Evolutionary conservation across 2,797 vertebrate genomes (phyloP), one percentile per base, ranked within the genome.

Genomic region (Stomatorhinus walkeri): DNA sequence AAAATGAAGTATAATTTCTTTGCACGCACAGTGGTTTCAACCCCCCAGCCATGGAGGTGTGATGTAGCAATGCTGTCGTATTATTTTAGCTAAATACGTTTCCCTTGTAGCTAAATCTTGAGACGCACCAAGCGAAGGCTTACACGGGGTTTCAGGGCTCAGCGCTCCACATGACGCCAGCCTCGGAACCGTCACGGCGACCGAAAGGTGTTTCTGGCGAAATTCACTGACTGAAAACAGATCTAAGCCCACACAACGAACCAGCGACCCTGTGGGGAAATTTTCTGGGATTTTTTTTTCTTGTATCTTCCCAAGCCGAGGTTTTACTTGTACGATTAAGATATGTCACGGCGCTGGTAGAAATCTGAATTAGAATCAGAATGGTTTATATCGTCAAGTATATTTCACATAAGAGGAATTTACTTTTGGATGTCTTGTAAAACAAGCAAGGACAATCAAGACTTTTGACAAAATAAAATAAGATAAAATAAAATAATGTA

Each of bases 231-330:
- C 72, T 79, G 72, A 79, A 79, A 79, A 79, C 36, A 8, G 28
- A 36, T 72, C 64, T 72, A 32, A 36, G 36, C 72, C 72, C 72
- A 79, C 72, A 43, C 36, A 79, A 28, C 24, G 3, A 84, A 40
- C 46, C n/a, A 10, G 46, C n/a, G 7, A 22, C 46, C 2, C 9
- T 84, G 46, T 83, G 81, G 81, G 81, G 40, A 84, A 49, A 84
- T 84, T 79, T 49, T 84, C 46, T 84, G 81, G 46, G 81, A 84
- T 83, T 51, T 84, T 84, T 59, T 52, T 52, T 52, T 51, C 49
- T 48, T 81, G 10, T n/a, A 43, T 48, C 46, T 84, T 48, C 81
- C 81, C 43, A 84, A 84, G 81, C 46, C 43, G 51, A 49, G 81
- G 81, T 49, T 49, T 49, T 22, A 49, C 8, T 22, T 48, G 7